phyloP scores from a whole-genome alignment of 2,113 vertebrate genomes.

The Grammomys surdaster region DNA sequence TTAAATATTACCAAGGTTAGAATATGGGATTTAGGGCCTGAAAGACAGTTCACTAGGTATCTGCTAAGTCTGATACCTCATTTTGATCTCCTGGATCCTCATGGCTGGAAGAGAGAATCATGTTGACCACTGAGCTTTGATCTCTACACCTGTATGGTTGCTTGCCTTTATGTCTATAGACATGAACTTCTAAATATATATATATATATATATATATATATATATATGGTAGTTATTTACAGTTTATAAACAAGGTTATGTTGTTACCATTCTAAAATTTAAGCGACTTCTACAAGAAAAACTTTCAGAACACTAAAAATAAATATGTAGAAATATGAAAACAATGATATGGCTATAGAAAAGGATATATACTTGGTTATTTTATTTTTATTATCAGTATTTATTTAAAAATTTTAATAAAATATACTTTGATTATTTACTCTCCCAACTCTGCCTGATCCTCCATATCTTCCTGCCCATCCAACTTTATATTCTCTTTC shows the following conservation, averaged over 20 bases:
- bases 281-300: not conserved
- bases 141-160: not conserved
- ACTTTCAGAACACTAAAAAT: not conserved
- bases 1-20: not conserved
- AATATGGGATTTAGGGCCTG: not conserved
- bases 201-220: too few relatives aligned
- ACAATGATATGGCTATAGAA: not conserved
- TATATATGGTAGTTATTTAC: not conserved
- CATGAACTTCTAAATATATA: too few relatives aligned
- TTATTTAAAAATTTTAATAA: not conserved
- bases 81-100: not conserved
- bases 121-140: not conserved
- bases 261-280: not conserved
- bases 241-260: not conserved
- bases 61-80: not conserved
- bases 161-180: not conserved
- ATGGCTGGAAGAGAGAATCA: too few relatives aligned
- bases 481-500: not conserved
- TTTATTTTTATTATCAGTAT: not conserved
- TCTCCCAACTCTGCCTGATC: not conserved
- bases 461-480: not conserved
- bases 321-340: not conserved
- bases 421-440: not conserved
- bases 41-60: not conserved
- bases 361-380: not conserved